phyloP scores from a whole-genome alignment of 1,140 invertebrate genomes.

The Lucilia cuprina region DNA sequence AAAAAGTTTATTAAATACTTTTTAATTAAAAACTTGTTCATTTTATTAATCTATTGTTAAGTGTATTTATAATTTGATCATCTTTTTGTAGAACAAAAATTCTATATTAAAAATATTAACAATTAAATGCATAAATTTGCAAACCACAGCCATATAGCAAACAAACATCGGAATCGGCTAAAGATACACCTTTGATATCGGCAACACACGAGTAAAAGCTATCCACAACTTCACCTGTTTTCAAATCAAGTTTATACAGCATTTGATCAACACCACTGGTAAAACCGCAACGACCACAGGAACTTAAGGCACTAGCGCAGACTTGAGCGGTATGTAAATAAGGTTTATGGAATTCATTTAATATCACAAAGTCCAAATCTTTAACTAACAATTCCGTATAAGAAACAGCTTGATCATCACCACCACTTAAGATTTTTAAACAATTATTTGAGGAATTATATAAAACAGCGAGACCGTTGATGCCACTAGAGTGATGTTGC shows the following conservation, averaged over 20 bases:
- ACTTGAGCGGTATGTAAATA: conserved; percentile 42
- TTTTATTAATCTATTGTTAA: too few species aligned
- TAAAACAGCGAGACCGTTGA: conserved; percentile 50
- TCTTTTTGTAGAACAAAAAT: background rate
- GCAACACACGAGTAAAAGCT: conserved; percentile 35
- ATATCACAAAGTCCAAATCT: background rate
- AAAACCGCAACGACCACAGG: conserved; percentile 22
- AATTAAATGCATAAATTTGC: conserved; percentile 33
- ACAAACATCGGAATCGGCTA: conserved; percentile 13
- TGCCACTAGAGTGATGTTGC: conserved; percentile 48
- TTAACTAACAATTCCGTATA: conserved; percentile 38
- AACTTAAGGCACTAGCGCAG: conserved; percentile 36
- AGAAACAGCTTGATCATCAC: conserved; percentile 54
- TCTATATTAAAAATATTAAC: background rate
- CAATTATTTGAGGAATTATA: background rate
- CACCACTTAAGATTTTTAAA: conserved; percentile 53
- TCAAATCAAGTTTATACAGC: conserved; percentile 38
- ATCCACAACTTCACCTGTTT: background rate
- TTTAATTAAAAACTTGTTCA: too few species aligned
- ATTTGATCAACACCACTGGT: conserved; percentile 42
- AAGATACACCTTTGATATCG: conserved; percentile 41
- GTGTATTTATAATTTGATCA: too few species aligned
- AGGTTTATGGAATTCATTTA: background rate
- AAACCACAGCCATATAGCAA: conserved; percentile 42
- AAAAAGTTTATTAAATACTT: too few species aligned